Conservation (phyloP, 2,888 invertebrate species). For the Dysmachus trigonus region DNA sequence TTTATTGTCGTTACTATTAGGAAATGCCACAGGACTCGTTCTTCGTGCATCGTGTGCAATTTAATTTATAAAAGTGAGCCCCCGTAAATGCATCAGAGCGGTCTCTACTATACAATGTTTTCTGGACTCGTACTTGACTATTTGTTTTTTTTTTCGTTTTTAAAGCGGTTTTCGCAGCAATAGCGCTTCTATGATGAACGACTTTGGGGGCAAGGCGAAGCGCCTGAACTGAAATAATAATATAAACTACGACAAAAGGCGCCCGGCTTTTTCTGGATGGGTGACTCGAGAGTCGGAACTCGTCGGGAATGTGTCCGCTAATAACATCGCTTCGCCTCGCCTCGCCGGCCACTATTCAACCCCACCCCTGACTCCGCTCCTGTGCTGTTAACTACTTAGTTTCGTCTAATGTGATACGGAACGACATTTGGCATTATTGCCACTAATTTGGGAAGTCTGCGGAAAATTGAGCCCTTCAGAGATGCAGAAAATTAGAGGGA, state of each 20-base stretch:
- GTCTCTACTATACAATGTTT: constrained; percentile 4
- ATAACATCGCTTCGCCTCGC: neutral
- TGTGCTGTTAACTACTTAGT: neutral
- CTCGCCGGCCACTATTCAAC: neutral
- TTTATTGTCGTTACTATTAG: neutral
- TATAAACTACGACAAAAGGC: neutral
- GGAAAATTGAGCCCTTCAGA: constrained; percentile 12
- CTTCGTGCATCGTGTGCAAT: constrained; percentile 32
- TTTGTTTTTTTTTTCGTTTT: neutral
- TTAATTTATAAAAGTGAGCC: constrained; percentile 41
- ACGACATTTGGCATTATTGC: constrained; percentile 6
- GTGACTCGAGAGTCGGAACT: neutral
- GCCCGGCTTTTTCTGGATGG: neutral
- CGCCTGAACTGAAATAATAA: neutral
- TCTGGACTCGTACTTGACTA: neutral
- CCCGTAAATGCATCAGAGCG: constrained; percentile 40
- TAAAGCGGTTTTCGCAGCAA: neutral
- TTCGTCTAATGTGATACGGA: neutral
- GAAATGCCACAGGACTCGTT: constrained; percentile 14
- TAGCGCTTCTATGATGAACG: neutral
- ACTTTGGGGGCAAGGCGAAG: neutral
- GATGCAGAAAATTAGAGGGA: constrained; percentile 18
- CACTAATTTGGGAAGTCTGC: constrained; percentile 3
- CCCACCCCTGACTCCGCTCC: neutral
- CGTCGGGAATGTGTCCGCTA: neutral